Conservation (phyloP, 2,113 vertebrate genomes). For the Ranitomeya variabilis region DNA sequence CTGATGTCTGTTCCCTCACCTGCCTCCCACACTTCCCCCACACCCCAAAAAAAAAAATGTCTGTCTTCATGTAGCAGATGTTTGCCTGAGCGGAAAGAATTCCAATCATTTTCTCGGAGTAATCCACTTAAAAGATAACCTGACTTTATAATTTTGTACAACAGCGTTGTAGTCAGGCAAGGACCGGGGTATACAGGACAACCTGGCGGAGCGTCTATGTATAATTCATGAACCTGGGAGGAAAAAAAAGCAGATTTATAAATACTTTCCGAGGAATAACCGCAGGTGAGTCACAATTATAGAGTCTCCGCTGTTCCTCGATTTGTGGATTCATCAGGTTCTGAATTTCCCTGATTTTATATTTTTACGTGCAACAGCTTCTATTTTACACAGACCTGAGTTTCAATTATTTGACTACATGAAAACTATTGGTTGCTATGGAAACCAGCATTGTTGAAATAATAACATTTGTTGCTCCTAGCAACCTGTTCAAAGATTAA, state of each 20-base stretch:
- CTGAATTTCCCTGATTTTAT: neutral
- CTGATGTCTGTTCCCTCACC: conserved; percentile 5
- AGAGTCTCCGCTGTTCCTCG: neutral
- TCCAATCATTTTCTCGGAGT: neutral
- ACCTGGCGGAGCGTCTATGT: neutral
- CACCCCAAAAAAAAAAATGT: neutral
- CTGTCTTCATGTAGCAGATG: conserved; percentile 22
- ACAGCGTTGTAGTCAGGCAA: neutral
- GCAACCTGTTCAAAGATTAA: conserved; percentile 28
- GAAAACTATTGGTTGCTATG: conserved; percentile 1
- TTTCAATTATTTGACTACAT: conserved; percentile 14
- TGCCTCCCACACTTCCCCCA: conserved; percentile 6
- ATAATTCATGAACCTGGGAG: neutral
- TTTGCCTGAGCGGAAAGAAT: neutral
- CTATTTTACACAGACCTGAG: neutral
- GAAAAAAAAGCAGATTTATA: neutral
- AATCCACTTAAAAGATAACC: conserved; percentile 32
- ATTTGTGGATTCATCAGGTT: neutral
- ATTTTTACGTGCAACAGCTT: neutral
- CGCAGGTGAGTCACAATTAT: neutral
- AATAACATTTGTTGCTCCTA: conserved; percentile 34
- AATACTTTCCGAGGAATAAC: neutral
- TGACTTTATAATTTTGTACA: conserved; percentile 20
- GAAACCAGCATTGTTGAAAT: conserved; percentile 19
- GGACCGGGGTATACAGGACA: neutral